Evolutionary conservation across 2,797 vertebrate genomes (phyloP).

Genomic region (Sylvia borin): DNA sequence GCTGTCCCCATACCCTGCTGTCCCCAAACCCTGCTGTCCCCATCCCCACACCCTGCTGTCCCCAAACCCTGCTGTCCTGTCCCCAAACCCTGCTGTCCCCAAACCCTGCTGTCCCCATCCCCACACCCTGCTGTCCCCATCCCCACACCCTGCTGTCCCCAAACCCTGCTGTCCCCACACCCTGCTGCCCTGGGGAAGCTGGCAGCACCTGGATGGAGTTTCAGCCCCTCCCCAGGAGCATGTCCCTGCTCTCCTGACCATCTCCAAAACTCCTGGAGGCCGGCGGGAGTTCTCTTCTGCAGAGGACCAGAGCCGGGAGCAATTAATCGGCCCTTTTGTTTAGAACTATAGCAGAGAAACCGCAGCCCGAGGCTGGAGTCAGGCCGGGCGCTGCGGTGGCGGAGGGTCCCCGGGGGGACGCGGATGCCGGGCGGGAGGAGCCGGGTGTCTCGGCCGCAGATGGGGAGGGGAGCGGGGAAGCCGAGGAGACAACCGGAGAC

Average conservation of each 20-base stretch:
- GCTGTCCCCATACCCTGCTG: neutral
- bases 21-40: neutral
- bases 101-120: neutral
- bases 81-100: neutral
- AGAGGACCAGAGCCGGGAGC: neutral
- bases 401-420: neutral
- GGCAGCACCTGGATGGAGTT: neutral
- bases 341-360: constrained; percentile 5
- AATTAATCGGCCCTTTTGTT: neutral
- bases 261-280: neutral
- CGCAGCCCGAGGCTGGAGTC: constrained; percentile 6
- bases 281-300: neutral
- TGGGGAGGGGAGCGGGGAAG: neutral
- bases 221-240: neutral
- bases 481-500: neutral
- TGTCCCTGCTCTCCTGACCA: neutral
- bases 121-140: neutral
- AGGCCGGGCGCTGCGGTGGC: neutral
- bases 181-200: neutral
- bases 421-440: neutral
- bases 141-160: neutral
- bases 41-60: neutral
- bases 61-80: neutral
- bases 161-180: neutral
- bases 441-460: neutral